These are phyloP conservation scores for Zoanthus gigantus DNA, from an alignment of 92 coral and sea anemone species.

Conservation along the genomic window DNA sequence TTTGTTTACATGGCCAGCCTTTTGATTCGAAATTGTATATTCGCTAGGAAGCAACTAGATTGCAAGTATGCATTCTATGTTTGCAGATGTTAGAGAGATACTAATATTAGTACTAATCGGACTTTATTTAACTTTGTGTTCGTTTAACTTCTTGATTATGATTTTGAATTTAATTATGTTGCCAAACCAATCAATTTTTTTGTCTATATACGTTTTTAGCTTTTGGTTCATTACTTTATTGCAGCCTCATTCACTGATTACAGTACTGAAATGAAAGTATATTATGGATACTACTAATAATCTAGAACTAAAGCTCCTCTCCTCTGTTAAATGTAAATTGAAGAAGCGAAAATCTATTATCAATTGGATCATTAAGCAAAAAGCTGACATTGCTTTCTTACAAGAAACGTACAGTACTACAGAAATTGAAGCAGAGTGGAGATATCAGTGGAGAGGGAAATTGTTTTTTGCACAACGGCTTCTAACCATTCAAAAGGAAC, in stretches of 20 bases:
- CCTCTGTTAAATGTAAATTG: constrained; percentile 54
- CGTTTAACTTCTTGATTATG: neutral
- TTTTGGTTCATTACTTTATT: neutral
- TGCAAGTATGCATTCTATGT: neutral
- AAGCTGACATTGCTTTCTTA: constrained; percentile 22
- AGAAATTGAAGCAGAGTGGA: constrained; percentile 53
- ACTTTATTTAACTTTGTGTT: neutral
- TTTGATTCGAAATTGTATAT: neutral
- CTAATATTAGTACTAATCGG: neutral
- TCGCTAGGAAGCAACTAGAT: constrained; percentile 11
- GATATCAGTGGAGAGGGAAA: constrained; percentile 58
- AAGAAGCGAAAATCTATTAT: constrained; percentile 57
- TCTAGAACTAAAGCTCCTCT: constrained; percentile 43
- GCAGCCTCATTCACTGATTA: neutral
- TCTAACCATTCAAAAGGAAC: constrained; percentile 64
- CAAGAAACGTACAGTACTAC: constrained; percentile 45
- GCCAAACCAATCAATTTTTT: neutral
- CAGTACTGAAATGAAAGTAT: neutral
- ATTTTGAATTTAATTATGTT: constrained; percentile 9
- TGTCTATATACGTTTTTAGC: neutral
- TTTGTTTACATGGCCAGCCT: constrained; percentile 8
- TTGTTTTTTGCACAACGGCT: constrained; percentile 58
- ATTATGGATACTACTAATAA: neutral
- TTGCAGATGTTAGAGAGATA: constrained; percentile 4
- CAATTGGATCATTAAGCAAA: constrained; percentile 59